phyloP scores from a whole-genome alignment of 2,113 vertebrate species.

The Rhadina sibilatrix region DNA sequence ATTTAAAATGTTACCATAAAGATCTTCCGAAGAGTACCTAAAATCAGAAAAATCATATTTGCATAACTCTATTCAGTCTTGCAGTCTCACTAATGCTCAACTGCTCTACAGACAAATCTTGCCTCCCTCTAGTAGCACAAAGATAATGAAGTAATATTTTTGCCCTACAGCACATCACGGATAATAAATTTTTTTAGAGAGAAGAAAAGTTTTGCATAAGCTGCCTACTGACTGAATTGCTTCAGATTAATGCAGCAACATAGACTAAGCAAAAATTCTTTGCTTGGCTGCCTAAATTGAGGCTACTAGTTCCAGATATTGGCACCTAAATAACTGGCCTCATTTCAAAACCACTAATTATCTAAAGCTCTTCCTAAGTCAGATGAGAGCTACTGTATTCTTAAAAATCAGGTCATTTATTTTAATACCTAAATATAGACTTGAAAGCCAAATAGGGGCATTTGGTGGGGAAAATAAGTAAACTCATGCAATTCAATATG shows the following conservation, averaged over 20 bases:
- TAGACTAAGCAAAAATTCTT: background rate
- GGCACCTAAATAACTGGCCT: background rate
- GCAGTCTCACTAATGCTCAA: background rate
- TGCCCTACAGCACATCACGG: background rate
- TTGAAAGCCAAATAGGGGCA: background rate
- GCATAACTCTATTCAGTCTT: background rate
- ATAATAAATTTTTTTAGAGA: background rate
- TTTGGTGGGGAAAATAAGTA: background rate
- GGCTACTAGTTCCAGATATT: background rate
- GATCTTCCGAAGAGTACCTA: background rate
- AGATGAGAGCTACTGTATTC: background rate
- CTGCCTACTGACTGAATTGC: background rate
- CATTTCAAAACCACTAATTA: background rate
- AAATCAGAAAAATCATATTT: background rate
- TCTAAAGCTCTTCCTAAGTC: background rate
- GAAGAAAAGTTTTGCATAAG: background rate
- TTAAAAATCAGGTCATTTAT: slow-evolving; percentile 21
- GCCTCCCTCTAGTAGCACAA: background rate
- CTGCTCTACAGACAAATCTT: background rate
- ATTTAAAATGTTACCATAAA: background rate
- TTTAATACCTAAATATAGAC: background rate
- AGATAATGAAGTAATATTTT: background rate
- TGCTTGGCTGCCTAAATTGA: background rate
- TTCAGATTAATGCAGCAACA: slow-evolving; percentile 5
- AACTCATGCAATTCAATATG: background rate